These are phyloP conservation scores for Synanthedon tipuliformis DNA, from an alignment of 2,888 invertebrate species.

Conservation along the genomic window DNA sequence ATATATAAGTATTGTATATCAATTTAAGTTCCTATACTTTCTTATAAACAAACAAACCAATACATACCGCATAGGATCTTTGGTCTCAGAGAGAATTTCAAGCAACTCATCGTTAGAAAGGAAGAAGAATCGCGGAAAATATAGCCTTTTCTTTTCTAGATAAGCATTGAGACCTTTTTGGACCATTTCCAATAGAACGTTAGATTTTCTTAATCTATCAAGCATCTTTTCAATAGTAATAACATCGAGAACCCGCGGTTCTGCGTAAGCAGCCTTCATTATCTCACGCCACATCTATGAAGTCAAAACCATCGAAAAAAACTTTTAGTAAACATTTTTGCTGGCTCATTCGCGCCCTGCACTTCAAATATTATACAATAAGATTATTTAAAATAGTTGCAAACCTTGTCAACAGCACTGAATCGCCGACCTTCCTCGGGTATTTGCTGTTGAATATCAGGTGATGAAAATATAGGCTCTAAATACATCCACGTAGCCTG, in stretches of 20 bases:
- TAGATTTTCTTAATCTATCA: slow-evolving; percentile 90
- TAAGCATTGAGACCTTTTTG: slow-evolving; percentile 94
- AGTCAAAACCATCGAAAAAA: not conserved
- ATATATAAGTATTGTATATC: not conserved
- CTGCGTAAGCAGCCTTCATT: slow-evolving; percentile 84
- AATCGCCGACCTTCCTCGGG: slow-evolving; percentile 96
- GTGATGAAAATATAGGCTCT: slow-evolving; percentile 96
- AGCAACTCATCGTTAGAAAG: slow-evolving; percentile 94
- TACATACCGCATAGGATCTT: slow-evolving; percentile 87
- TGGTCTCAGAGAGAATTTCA: slow-evolving; percentile 97
- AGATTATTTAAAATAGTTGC: not conserved
- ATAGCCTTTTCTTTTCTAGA: slow-evolving; percentile 93
- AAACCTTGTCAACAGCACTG: slow-evolving; percentile 92
- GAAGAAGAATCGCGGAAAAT: slow-evolving; percentile 96
- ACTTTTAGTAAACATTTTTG: not conserved
- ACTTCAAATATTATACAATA: not conserved
- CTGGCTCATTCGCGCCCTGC: too few species aligned
- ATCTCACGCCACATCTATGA: slow-evolving; percentile 91
- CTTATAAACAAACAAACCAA: too few species aligned
- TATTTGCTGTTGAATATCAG: slow-evolving; percentile 97
- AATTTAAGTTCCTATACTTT: too few species aligned
- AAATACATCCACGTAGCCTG: slow-evolving; percentile 97
- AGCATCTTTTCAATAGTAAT: slow-evolving; percentile 93
- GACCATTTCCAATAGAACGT: slow-evolving; percentile 87
- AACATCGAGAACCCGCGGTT: slow-evolving; percentile 86